Evolutionary conservation across 2,888 invertebrate species (phyloP), one percentile per base, ranked within the genome.

Genomic region (Cataglyphis albicans): DNA sequence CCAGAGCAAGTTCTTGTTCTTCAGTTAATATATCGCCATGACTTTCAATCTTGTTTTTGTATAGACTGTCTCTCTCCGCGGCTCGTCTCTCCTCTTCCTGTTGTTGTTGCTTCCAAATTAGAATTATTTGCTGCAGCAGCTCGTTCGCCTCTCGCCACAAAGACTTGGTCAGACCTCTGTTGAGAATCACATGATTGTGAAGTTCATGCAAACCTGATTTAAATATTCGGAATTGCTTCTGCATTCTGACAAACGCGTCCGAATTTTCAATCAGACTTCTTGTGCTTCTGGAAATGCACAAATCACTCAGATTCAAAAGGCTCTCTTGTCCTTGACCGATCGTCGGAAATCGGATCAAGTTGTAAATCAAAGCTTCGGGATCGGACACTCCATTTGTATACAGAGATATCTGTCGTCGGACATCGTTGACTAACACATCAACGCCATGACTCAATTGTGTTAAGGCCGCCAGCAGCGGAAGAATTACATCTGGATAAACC

Each of bases 401-500:
- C 91, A 85, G 83, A 92, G 32, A 93, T 89, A 82, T 95, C 94
- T 0, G 93, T 93, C 1, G 95, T 90, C 82, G 95, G 88, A 96
- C 93, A 65, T 96, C 93, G 75, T 96, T 95, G 67, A 95, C 96
- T 29, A 97, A 91, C 18, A 96, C 93, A 61, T 95, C 96, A 32
- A 97, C 94, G 2, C 97, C 97, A 87, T 96, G 96, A 1, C 96
- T 95, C 83, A 97, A 95, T 95, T 97, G 97, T 0, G 96, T 95
- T 9, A 98, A 93, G 0, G 97, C 97, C 80, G 96, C 95, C 70
- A 97, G 95, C 25, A 98, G 94, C 0, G 98, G 98, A 84, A 96
- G 96, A 0, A 97, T 96, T 74, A 98, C 95, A 93, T 98, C 98
- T 0, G 97, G 97, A 92, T 98, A 98, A n/a, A 96, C 96, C 3